phyloP scores from a whole-genome alignment of 30 jellyfish, hydroid and myxozoan genomes.

The Pseudorhiza aurosa region DNA sequence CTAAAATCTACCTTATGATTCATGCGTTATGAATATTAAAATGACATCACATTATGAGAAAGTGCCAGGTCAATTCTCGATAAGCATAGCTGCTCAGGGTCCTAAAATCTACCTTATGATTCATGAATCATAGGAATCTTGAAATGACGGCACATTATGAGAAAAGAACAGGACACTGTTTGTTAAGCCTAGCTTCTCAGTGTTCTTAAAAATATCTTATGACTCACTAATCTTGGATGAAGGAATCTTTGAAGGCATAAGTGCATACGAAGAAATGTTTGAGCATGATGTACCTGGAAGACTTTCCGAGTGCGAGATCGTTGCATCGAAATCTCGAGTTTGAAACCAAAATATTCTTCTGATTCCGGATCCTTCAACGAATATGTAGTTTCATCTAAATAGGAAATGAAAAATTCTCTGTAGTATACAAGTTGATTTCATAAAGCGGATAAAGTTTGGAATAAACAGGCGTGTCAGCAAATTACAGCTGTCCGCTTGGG shows the following conservation, averaged over 20 bases:
- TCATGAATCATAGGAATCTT: too few species aligned
- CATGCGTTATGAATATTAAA: too few species aligned
- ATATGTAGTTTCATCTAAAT: conserved; percentile 78
- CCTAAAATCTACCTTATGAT: too few species aligned
- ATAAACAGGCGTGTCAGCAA: too few species aligned
- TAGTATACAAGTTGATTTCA: too few species aligned
- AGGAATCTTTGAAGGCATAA: neutral
- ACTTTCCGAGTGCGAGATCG: conserved; percentile 94
- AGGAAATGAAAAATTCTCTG: too few species aligned
- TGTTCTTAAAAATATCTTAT: neutral
- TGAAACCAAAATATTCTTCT: conserved; percentile 90
- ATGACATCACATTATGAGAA: neutral
- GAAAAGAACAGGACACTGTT: neutral
- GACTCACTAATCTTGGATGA: too few species aligned
- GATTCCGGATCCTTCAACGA: conserved; percentile 90
- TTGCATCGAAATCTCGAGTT: conserved; percentile 81
- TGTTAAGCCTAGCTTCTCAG: neutral
- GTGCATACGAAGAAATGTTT: neutral
- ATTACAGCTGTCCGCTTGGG: too few species aligned
- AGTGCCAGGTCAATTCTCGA: neutral
- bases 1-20: too few species aligned
- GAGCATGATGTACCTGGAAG: conserved; percentile 61
- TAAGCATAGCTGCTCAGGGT: too few species aligned
- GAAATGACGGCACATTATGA: too few species aligned
- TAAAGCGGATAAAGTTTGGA: too few species aligned